These are phyloP conservation scores for Parapsyche elsis DNA, from an alignment of 1,140 invertebrate species.

Conservation along the genomic window DNA sequence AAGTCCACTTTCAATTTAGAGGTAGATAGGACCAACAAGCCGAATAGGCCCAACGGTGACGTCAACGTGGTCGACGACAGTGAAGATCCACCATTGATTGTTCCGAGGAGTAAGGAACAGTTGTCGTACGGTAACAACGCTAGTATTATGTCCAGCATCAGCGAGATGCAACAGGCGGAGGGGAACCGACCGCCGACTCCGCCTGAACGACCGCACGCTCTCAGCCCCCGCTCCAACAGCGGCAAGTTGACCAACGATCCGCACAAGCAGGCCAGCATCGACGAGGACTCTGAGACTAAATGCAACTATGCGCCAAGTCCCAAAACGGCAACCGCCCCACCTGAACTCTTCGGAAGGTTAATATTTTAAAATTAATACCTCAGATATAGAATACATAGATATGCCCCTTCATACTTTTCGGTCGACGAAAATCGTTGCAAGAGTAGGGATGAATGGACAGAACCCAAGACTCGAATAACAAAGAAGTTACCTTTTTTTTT, in stretches of 20 bases:
- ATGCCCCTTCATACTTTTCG: too few species aligned
- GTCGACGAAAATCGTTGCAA: too few species aligned
- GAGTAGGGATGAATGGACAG: too few species aligned
- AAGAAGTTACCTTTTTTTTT: too few species aligned
- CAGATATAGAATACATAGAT: not conserved
- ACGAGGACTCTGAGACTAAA: not conserved
- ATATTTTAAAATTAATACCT: not conserved
- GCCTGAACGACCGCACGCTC: conserved; percentile 44
- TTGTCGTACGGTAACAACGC: conserved; percentile 2
- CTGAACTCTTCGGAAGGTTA: not conserved
- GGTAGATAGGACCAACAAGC: conserved; percentile 50
- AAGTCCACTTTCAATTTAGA: conserved; percentile 47
- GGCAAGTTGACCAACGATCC: not conserved
- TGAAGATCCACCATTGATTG: conserved; percentile 50
- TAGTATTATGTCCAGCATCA: not conserved
- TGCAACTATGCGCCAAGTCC: conserved; percentile 25
- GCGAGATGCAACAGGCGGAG: not conserved
- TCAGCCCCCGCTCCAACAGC: conserved; percentile 37
- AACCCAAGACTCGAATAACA: too few species aligned
- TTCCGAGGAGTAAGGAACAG: conserved; percentile 30
- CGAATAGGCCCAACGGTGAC: conserved; percentile 46
- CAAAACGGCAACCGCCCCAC: not conserved
- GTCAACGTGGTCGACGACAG: not conserved
- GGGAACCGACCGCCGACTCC: conserved; percentile 26
- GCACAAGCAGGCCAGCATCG: conserved; percentile 27